Base-by-base conservation (phyloP, 2,797 vertebrate genomes). In the Hippoglossus hippoglossus region DNA sequence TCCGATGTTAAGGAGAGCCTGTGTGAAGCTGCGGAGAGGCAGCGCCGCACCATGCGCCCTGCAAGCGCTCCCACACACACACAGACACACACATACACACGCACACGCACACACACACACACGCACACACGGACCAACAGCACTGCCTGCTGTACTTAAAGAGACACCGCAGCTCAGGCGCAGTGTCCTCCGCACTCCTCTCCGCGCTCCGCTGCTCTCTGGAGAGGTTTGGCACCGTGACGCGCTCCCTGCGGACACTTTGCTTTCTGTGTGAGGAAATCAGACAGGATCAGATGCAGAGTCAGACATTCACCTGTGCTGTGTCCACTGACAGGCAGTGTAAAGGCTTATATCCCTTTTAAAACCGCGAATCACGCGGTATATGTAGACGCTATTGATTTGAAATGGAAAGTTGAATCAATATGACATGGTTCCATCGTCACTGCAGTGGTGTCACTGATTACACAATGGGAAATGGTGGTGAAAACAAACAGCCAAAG, bases 101-200 rank as follows among this genome's bases (percentile, higher is more conserved):
- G 5, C 44, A 16, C 16, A 16, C 44, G 16, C 16, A 16, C 15
- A 5, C 5, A 46, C 44, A 46, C 44, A 46, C 44, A 19, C 44
- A 46, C 44, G 19, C 44, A 8, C 44, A 22, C 81, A 69, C 84
- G 84, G 89, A 77, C 85, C 89, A 79, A 93, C 89, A 93, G 91
- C 92, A 89, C 92, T 91, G 90, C 93, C 93, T 94, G 90, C 90
- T 86, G 93, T 78, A 84, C 75, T 90, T 85, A 89, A 86, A 90
- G 91, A 82, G 88, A 91, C 89, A 94, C 87, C 25, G 82, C 92
- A 91, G 51, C 53, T 65, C 21, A 19, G 75, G 50, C 59, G 58
- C 77, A 67, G 68, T 15, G 18, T n/a, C 60, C 24, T 61, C 56
- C 52, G 69, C 63, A 66, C 75, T 46, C 26, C 62, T 19, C 18